Conservation (phyloP, 2,113 vertebrate genomes). For the Dolichallabes microphthalmus region DNA sequence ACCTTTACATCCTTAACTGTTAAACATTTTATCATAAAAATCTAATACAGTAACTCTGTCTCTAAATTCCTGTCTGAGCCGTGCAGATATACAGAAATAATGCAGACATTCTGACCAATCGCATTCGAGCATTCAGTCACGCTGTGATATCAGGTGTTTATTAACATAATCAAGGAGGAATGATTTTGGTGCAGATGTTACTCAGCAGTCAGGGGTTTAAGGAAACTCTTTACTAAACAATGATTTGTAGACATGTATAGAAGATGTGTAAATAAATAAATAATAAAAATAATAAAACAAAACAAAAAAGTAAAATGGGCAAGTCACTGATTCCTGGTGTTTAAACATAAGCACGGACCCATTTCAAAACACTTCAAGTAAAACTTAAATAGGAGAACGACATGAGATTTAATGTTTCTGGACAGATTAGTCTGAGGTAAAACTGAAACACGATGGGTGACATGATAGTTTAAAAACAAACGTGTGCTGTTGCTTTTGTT, state of each 20-base stretch:
- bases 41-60: too few relatives aligned
- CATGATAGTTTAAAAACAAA: slow-evolving; percentile 1
- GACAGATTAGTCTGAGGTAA: too few relatives aligned
- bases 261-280: background rate
- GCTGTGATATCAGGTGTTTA: background rate
- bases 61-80: too few relatives aligned
- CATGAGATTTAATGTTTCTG: background rate
- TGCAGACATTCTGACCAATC: background rate
- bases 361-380: background rate
- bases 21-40: background rate
- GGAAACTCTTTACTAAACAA: background rate
- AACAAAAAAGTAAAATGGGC: background rate
- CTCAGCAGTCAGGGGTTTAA: background rate
- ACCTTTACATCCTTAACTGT: background rate
- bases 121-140: background rate
- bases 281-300: background rate
- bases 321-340: background rate
- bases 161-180: background rate
- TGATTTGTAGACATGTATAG: background rate
- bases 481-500: background rate
- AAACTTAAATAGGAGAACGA: background rate
- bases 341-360: background rate
- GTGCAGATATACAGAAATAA: background rate
- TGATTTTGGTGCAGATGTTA: background rate
- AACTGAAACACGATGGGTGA: background rate